Conservation (phyloP, 2,113 vertebrate genomes). For the Cololabis saira region DNA sequence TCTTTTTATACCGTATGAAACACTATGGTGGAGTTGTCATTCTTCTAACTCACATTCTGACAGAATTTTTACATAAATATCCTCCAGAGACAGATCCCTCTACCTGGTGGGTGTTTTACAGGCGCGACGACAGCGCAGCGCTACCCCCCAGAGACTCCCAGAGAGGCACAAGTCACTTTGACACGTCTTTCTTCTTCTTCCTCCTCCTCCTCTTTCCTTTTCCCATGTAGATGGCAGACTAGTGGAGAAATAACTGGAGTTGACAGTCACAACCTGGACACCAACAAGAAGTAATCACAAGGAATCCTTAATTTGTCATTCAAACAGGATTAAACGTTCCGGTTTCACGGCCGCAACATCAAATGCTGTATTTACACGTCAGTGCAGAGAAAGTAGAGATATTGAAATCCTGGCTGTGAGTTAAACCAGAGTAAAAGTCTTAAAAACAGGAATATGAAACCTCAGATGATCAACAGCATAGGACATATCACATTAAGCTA, state of each 20-base stretch:
- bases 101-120: slow-evolving; percentile 77
- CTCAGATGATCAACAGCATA: too few species aligned
- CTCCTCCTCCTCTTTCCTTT: slow-evolving; percentile 11
- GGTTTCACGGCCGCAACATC: slow-evolving; percentile 14
- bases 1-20: slow-evolving; percentile 26
- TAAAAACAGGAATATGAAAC: too few species aligned
- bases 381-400: neutral
- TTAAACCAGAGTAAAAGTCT: too few species aligned
- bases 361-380: slow-evolving; percentile 20
- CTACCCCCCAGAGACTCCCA: slow-evolving; percentile 60
- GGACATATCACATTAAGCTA: too few species aligned
- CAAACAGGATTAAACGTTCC: slow-evolving; percentile 27
- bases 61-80: slow-evolving; percentile 68
- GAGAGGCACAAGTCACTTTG: slow-evolving; percentile 76
- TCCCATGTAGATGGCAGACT: slow-evolving; percentile 37
- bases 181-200: slow-evolving; percentile 52
- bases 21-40: slow-evolving; percentile 30
- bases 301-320: slow-evolving; percentile 25
- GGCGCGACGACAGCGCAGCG: slow-evolving; percentile 64
- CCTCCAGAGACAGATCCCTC: slow-evolving; percentile 68
- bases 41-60: slow-evolving; percentile 60
- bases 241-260: slow-evolving; percentile 23
- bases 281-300: slow-evolving; percentile 8
- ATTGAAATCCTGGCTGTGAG: too few species aligned
- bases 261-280: slow-evolving; percentile 20